These are phyloP conservation scores for Chionomys nivalis DNA, from an alignment of 2,113 vertebrate genomes.

Conservation along the genomic window DNA sequence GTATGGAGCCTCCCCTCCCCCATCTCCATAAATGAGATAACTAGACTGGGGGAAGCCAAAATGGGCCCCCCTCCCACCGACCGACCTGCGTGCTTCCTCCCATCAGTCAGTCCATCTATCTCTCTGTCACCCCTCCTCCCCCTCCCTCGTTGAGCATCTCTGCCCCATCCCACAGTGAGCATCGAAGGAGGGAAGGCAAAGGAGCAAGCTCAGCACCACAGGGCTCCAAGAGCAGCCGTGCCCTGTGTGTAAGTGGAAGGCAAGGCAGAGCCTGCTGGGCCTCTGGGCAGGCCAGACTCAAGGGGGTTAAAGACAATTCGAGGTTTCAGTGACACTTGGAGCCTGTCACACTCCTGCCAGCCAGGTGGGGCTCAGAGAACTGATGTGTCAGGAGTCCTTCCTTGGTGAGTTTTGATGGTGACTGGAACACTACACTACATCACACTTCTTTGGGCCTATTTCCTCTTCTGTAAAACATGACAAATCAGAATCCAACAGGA, in stretches of 20 bases:
- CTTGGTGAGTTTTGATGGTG: not conserved
- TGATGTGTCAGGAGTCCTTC: not conserved
- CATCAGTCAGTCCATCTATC: not conserved
- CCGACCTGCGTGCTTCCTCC: constrained; percentile 43
- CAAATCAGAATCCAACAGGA: not conserved
- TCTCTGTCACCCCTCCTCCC: not conserved
- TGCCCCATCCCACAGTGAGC: constrained; percentile 1
- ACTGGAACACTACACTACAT: not conserved
- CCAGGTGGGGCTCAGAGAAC: not conserved
- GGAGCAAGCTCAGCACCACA: not conserved
- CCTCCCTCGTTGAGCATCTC: not conserved
- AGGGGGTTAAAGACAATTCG: not conserved
- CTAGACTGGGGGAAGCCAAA: constrained; percentile 83
- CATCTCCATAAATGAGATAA: constrained; percentile 72
- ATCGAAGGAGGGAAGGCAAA: not conserved
- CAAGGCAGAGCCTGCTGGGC: not conserved
- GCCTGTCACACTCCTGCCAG: not conserved
- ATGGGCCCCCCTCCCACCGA: constrained; percentile 73
- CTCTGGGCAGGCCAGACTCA: not conserved
- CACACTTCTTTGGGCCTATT: not conserved
- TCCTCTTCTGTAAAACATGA: constrained; percentile 23
- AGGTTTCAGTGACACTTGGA: not conserved
- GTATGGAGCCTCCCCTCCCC: constrained; percentile 83
- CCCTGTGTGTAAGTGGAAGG: not conserved
- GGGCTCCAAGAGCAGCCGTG: not conserved